Evolutionary conservation across 2,888 invertebrate genomes (phyloP), one percentile per base, ranked within the genome.

Genomic region (Drosophila diplacantha): DNA sequence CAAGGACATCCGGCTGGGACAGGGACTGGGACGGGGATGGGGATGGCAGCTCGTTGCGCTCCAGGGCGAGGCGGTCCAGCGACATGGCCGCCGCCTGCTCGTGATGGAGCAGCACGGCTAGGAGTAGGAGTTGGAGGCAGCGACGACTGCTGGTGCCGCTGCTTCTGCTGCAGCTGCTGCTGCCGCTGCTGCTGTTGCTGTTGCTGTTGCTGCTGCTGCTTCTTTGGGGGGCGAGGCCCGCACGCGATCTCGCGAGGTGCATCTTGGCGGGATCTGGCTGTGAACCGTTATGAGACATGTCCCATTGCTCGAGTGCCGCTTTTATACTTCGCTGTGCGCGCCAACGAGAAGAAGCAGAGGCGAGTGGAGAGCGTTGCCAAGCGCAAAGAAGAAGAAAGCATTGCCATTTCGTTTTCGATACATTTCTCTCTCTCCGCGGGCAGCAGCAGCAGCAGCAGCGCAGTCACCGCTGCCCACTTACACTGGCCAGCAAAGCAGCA

Each of bases 251-350:
- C 72, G 75, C 81, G 78, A 74, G 75, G 78, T 78, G 85, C 88
- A 87, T 87, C 88, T 87, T 87, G 76, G 83, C 87, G 83, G 86
- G 87, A 87, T 87, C 87, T 85, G 81, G 84, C 85, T 85, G 85
- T 84, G 83, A 84, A 86, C 85, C 85, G 85, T 87, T 87, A 87
- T 87, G 87, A 87, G 86, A 87, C 87, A 85, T 85, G 88, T 83
- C 83, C 84, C 87, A 85, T 84, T 82, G 78, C 78, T 84, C 75
- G 84, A 83, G 83, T 80, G 73, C 80, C 74, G 86, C 88, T 87
- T 87, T 87, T 87, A 87, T 87, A 87, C 85, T 77, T 73, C 73
- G 76, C 79, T 81, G 83, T 76, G 43, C 16, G 16, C 26, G 26
- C 26, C 43, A 26, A 26, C 43, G 11, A 9, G 16, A 43, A 43